These are phyloP conservation scores for Triplophysa bombifrons DNA, from an alignment of 2,797 vertebrate species.

Conservation along the genomic window DNA sequence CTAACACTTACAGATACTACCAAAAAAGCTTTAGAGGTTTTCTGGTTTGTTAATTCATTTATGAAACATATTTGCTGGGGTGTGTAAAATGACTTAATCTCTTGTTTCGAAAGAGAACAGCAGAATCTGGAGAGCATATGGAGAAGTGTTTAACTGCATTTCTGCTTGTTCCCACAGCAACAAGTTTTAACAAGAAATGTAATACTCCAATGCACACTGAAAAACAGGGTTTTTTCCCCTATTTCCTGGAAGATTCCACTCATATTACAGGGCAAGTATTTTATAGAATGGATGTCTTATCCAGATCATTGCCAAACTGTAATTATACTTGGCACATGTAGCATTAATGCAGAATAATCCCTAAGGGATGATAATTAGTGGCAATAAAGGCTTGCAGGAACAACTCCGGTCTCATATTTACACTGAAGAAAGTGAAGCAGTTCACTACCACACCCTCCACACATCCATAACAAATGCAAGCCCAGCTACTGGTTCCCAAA, in stretches of 20 bases:
- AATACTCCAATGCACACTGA: neutral
- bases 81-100: neutral
- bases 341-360: neutral
- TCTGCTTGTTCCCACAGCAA: neutral
- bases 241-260: neutral
- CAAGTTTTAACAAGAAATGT: constrained; percentile 22
- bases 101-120: neutral
- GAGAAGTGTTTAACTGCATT: neutral
- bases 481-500: constrained; percentile 6
- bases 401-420: constrained; percentile 16
- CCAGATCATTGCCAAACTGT: neutral
- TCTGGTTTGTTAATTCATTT: neutral
- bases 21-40: neutral
- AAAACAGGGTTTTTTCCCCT: constrained; percentile 12
- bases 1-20: neutral
- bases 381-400: constrained; percentile 34
- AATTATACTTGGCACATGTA: constrained; percentile 1
- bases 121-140: constrained; percentile 17
- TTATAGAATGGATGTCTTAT: neutral
- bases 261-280: constrained; percentile 5
- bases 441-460: constrained; percentile 25
- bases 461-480: constrained; percentile 20
- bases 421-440: constrained; percentile 18
- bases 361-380: constrained; percentile 1
- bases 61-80: neutral